phyloP scores from a whole-genome alignment of 2,113 vertebrate species.

The rat (Rattus norvegicus) region GRCr8 NC_086030.1:23471001-23471500 shows the following conservation, averaged over 20 bases:
- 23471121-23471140: neutral
- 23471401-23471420: neutral
- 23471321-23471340: neutral
- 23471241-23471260: constrained; percentile 24
- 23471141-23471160: neutral
- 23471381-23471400: neutral
- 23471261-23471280: constrained; percentile 20
- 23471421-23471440: neutral
- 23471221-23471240: constrained; percentile 14
- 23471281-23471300: neutral
- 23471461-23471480: neutral
- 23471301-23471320: neutral
- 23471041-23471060: constrained; percentile 81
- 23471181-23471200: constrained; percentile 35
- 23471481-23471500: constrained; percentile 1
- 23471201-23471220: neutral
- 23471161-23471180: neutral
- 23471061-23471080: neutral
- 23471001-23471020: constrained; percentile 83
- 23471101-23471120: constrained; percentile 20
- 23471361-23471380: neutral
- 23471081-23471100: constrained; percentile 36
- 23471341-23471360: neutral
- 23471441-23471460: neutral
- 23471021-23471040: constrained; percentile 87